Percentiles rank a stretch among this genome's conserved stretches.
phyloP scores from a whole-genome alignment of 2,113 vertebrate species.

The Mormoops blainvillei region DNA sequence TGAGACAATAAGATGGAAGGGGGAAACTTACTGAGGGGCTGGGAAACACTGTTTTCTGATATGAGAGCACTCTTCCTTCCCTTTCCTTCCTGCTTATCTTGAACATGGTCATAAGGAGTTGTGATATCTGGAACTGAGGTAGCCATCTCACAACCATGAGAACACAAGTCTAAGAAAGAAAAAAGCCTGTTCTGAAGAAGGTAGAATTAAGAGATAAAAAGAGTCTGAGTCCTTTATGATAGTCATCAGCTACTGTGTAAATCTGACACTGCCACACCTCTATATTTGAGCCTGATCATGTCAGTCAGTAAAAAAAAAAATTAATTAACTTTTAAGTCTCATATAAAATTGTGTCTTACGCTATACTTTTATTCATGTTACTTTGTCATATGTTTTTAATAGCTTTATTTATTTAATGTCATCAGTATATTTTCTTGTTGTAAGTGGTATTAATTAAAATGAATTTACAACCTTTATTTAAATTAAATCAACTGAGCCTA shows the following conservation, averaged over 20 bases:
- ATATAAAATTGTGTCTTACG: not conserved
- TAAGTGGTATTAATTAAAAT: constrained; percentile 26
- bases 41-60: not conserved
- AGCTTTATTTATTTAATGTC: not conserved
- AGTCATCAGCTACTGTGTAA: not conserved
- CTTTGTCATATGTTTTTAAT: constrained; percentile 10
- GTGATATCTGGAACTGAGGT: not conserved
- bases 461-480: not conserved
- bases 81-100: not conserved
- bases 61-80: not conserved
- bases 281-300: too few relatives aligned
- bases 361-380: constrained; percentile 20
- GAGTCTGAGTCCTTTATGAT: not conserved
- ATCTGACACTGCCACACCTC: not conserved
- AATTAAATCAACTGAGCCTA: not conserved
- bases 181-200: not conserved
- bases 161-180: not conserved
- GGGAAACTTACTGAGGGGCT: not conserved
- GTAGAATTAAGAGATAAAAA: not conserved
- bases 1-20: not conserved
- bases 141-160: not conserved
- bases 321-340: not conserved
- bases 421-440: not conserved
- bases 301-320: not conserved
- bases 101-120: not conserved